Evolutionary conservation across 2,113 vertebrate genomes (phyloP).

Genomic region (Camelus bactrianus): DNA sequence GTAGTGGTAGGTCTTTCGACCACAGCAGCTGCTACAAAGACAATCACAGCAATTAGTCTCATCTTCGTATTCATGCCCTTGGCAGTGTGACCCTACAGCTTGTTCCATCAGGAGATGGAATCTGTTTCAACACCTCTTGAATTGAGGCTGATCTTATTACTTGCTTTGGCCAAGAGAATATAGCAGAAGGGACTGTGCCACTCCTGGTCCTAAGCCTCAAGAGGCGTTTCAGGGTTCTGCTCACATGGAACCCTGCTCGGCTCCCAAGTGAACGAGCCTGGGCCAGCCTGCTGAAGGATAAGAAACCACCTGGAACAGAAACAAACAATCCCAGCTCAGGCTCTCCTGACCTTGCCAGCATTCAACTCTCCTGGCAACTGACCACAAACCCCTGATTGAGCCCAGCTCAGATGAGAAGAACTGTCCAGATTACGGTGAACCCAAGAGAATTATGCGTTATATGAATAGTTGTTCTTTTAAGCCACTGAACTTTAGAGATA

Average conservation of each 20-base stretch:
- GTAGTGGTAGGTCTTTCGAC: neutral
- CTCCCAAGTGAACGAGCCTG: neutral
- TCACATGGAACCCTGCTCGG: neutral
- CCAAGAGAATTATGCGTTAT: constrained; percentile 15
- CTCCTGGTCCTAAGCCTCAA: neutral
- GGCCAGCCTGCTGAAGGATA: neutral
- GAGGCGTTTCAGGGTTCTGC: neutral
- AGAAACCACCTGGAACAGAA: neutral
- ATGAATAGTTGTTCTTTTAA: neutral
- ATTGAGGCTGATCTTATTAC: neutral
- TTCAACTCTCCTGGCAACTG: neutral
- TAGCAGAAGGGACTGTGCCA: neutral
- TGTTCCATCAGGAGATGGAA: neutral
- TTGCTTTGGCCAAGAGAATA: neutral
- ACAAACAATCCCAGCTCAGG: neutral
- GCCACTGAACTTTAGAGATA: neutral
- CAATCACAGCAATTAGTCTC: neutral
- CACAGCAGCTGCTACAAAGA: neutral
- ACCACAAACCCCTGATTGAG: neutral
- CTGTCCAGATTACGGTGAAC: neutral
- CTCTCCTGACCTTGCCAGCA: neutral
- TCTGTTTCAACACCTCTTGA: neutral
- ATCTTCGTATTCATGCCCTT: neutral
- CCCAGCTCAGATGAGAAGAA: neutral
- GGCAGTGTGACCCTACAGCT: neutral